Evolutionary conservation across 2,888 invertebrate genomes (phyloP), one percentile per base, ranked within the genome.

Genomic region (Tupiocoris notatus): DNA sequence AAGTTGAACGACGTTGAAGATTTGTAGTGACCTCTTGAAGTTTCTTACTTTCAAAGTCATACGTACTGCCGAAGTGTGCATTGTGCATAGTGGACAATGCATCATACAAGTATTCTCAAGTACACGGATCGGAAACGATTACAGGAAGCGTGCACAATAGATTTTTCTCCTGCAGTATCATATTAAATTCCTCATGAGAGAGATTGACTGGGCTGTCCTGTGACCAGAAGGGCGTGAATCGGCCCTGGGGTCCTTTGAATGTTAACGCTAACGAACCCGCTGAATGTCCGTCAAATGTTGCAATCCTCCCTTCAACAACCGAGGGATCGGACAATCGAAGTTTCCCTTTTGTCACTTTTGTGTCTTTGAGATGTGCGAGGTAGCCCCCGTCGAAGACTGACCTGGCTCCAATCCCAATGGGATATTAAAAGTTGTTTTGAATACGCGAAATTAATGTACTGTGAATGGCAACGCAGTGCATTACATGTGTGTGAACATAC

Each of bases 391-490:
- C n/a, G n/a, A n/a, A n/a, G n/a, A n/a, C n/a, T n/a, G n/a, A n/a
- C n/a, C n/a, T n/a, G 39, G 39, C 39, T 39, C 39, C 39, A 12
- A 62, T 63, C 73, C 73, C 65, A 66, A 75, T 75, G 75, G 75
- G 59, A 66, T 75, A 75, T 75, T 75, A 75, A 75, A 39, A 75
- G 65, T 58, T 75, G 75, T 75, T 75, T 74, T 75, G 66, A 75
- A 75, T 65, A 75, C 59, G 75, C 75, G 75, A 66, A 39, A 75
- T 75, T 75, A 75, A 75, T 75, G 75, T 75, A 66, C 75, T 66
- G 75, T 65, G 66, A 75, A 75, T 59, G 25, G 75, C 66, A 23
- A 66, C 39, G 66, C 59, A 58, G 65, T 66, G 66, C 59, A 65
- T 66, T 75, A 75, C 75, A 75, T 59, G 58, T 66, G 75, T 66